Evolutionary conservation across 2,888 invertebrate species (phyloP), one percentile per base, ranked within the genome.

Genomic region (Ischnus inquisitorius): DNA sequence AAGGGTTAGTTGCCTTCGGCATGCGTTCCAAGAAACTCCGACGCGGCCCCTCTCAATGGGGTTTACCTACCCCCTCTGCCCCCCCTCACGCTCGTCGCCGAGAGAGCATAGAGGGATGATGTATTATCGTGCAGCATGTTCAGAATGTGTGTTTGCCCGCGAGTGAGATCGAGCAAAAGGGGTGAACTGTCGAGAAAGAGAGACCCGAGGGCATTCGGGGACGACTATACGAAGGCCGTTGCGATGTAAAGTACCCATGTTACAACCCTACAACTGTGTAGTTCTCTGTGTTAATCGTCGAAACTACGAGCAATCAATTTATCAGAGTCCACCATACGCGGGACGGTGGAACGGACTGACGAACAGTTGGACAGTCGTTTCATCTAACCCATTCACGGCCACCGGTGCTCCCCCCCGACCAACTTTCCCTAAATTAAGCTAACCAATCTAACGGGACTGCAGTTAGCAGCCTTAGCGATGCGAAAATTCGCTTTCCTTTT

Each of bases 111-210:
- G 91, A 91, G 90, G 92, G 91, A 93, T 93, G 92, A 93, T 92
- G 92, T 92, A 93, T 93, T 91, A 90, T 91, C 91, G 90, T 87
- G 88, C 89, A 91, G 90, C 89, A 86, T 91, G 90, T 89, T 91
- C 89, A 87, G 87, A 89, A 90, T 89, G 88, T 88, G 89, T 78
- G 80, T 80, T 78, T 65, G 64, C 57, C 65, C 46, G 75, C 65
- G 54, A 51, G 69, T 60, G 68, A 62, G 60, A 28, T 39, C n/a
- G 60, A 71, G 64, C 16, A 6, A 46, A 54, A 43, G 25, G 71
- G 68, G 16, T 5, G 67, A 64, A 48, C 69, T 64, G 51, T 12
- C 51, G 69, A 79, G 71, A 76, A 76, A 65, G 78, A 64, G 69
- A 48, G 77, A 39, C 65, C 68, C 67, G 51, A 65, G 69, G 69